Percentiles rank a stretch among this genome's conserved stretches.
Evolutionary conservation across 2,113 vertebrate species (phyloP).

Genomic region (Oryzias woworae): DNA sequence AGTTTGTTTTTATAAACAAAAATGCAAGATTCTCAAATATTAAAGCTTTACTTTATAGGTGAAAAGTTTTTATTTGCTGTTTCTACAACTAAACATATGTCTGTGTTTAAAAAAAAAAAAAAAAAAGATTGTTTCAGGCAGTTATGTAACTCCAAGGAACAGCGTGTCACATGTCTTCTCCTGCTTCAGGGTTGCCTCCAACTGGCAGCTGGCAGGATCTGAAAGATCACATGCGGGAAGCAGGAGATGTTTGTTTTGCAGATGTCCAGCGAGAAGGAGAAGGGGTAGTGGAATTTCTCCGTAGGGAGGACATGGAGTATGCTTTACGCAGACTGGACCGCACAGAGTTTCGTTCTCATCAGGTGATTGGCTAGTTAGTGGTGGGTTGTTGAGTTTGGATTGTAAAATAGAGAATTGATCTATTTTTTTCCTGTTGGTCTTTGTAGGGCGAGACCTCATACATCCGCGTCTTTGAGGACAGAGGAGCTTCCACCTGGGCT

Average conservation of each 20-base stretch:
- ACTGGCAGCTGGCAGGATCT: slow-evolving; percentile 92
- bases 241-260: slow-evolving; percentile 86
- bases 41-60: too few relatives aligned
- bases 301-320: slow-evolving; percentile 88
- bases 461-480: slow-evolving; percentile 87
- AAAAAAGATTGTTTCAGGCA: too few relatives aligned
- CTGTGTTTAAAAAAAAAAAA: too few relatives aligned
- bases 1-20: too few relatives aligned
- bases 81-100: too few relatives aligned
- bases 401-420: neutral
- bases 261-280: slow-evolving; percentile 85
- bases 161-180: neutral
- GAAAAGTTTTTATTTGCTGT: too few relatives aligned
- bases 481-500: slow-evolving; percentile 82
- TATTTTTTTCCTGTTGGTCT: neutral
- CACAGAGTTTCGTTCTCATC: slow-evolving; percentile 84
- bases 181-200: slow-evolving; percentile 79
- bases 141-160: too few relatives aligned
- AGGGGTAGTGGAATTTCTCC: slow-evolving; percentile 86
- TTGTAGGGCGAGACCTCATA: slow-evolving; percentile 88
- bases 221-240: slow-evolving; percentile 87
- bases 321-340: slow-evolving; percentile 83
- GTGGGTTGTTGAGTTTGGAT: neutral
- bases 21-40: too few relatives aligned
- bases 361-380: slow-evolving; percentile 67